Conservation (phyloP, 2,113 vertebrate genomes). For the Xyrauchen texanus region DNA sequence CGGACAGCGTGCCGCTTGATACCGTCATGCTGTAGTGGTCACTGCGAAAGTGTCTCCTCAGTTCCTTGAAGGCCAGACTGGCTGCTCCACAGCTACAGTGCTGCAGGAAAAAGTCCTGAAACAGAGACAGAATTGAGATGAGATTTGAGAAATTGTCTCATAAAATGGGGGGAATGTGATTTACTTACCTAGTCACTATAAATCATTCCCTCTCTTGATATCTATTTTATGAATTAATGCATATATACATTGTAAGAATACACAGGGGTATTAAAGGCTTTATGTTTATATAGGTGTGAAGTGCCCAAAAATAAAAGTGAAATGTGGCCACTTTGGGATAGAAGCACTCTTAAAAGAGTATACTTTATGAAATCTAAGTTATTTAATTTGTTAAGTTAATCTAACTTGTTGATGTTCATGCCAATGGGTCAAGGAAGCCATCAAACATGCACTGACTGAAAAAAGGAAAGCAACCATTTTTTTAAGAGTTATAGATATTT, state of each 20-base stretch:
- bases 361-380: slow-evolving; percentile 16
- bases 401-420: slow-evolving; percentile 37
- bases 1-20: slow-evolving; percentile 77
- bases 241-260: not conserved
- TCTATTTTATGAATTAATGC: not conserved
- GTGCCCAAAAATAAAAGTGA: not conserved
- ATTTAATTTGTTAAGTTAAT: not conserved
- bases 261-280: not conserved
- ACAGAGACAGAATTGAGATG: slow-evolving; percentile 35
- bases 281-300: not conserved
- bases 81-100: slow-evolving; percentile 83
- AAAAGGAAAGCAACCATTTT: not conserved
- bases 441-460: slow-evolving; percentile 26
- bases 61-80: slow-evolving; percentile 73
- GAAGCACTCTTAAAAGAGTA: slow-evolving; percentile 9
- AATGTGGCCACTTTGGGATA: not conserved
- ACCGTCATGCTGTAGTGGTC: slow-evolving; percentile 71
- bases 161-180: not conserved
- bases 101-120: slow-evolving; percentile 80
- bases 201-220: not conserved
- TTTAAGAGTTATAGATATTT: not conserved
- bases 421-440: slow-evolving; percentile 36
- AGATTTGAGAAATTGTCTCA: not conserved
- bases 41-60: slow-evolving; percentile 67
- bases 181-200: not conserved